phyloP scores from a whole-genome alignment of 1,140 invertebrate genomes.

The Zaprionus gabonicus region DNA sequence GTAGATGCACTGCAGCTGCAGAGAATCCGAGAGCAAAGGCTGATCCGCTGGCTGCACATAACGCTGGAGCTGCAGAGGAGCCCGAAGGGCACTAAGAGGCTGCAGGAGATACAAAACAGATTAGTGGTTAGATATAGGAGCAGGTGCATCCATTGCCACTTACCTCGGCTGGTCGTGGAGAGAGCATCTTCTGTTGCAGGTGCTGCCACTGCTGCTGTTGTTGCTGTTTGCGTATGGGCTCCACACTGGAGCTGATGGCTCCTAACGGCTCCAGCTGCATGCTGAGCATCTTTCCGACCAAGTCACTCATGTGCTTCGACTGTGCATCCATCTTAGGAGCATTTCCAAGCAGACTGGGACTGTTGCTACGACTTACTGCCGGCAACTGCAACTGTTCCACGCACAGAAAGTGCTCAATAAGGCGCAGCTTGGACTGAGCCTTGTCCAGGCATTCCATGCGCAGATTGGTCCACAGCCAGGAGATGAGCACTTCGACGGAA shows the following conservation, averaged over 20 bases:
- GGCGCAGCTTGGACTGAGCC: constrained; percentile 59
- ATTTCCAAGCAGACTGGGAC: background rate
- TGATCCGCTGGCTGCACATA: constrained; percentile 33
- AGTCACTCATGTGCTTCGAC: constrained; percentile 35
- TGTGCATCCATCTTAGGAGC: constrained; percentile 26
- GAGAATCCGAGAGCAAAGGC: constrained; percentile 6
- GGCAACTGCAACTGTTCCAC: constrained; percentile 40
- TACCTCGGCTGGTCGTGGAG: constrained; percentile 20
- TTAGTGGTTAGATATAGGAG: background rate
- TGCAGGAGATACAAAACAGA: background rate
- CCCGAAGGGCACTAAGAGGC: background rate
- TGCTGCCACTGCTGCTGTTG: background rate
- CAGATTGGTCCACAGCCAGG: constrained; percentile 71
- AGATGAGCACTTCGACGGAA: constrained; percentile 57
- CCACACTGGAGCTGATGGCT: constrained; percentile 25
- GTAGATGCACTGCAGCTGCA: constrained; percentile 55
- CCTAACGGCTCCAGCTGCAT: constrained; percentile 51
- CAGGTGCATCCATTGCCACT: background rate
- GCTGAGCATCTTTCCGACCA: constrained; percentile 39
- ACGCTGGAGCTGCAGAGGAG: constrained; percentile 22
- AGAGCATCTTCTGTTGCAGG: background rate
- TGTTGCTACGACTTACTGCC: background rate
- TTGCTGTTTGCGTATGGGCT: constrained; percentile 63
- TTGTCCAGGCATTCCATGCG: constrained; percentile 74
- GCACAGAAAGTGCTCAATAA: constrained; percentile 62